Percentiles rank a stretch among this genome's conserved stretches.
These are phyloP conservation scores for Corythornis vintsioides DNA, from an alignment of 2,113 vertebrate species.

Conservation along the genomic window DNA sequence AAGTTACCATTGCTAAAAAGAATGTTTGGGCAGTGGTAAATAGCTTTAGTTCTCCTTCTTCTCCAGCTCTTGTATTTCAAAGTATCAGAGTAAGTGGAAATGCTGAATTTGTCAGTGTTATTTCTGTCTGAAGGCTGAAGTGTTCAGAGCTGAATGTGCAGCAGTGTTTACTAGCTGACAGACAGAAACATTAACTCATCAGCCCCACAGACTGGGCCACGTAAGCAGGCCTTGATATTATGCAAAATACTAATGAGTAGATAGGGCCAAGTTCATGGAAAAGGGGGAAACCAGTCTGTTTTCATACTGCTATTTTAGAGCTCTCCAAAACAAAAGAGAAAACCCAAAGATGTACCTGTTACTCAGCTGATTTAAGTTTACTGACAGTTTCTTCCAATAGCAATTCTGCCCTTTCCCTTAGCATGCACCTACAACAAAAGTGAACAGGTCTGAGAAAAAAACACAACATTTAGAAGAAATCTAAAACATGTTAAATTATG, in stretches of 20 bases:
- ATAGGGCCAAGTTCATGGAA: not conserved
- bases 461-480: not conserved
- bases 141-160: too few species aligned
- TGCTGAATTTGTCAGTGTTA: not conserved
- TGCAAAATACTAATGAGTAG: not conserved
- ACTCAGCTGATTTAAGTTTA: not conserved
- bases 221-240: not conserved
- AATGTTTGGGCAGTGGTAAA: not conserved
- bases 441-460: not conserved
- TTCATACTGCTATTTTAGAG: not conserved
- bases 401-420: not conserved
- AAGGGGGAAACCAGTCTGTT: not conserved
- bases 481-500: not conserved
- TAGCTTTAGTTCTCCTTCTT: not conserved
- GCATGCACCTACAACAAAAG: not conserved
- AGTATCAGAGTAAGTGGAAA: not conserved
- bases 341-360: not conserved
- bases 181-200: not conserved
- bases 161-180: not conserved
- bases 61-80: not conserved
- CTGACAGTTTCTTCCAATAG: not conserved
- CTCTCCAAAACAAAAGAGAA: not conserved
- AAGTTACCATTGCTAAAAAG: not conserved
- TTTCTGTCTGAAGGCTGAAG: not conserved
- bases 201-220: not conserved